A percentile compares a stretch with the other conserved stretches of the same genome.
phyloP scores from a whole-genome alignment of 2,797 vertebrate genomes.

The Takifugu ocellatus region DNA sequence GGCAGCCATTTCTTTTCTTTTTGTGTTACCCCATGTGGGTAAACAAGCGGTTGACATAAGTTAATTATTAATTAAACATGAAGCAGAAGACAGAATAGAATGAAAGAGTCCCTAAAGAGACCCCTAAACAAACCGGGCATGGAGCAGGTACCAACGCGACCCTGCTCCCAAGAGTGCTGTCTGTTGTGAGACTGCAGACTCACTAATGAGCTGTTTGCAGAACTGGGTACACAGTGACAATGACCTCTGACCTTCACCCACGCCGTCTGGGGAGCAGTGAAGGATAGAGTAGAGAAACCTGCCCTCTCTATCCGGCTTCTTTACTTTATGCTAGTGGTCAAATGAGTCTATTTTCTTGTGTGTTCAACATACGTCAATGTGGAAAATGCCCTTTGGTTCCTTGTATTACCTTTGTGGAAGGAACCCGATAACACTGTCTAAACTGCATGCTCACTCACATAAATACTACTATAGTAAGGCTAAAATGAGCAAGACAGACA shows the following conservation, averaged over 20 bases:
- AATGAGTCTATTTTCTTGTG: conserved; percentile 21
- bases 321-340: conserved; percentile 38
- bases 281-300: conserved; percentile 48
- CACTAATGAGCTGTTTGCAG: conserved; percentile 82
- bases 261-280: conserved; percentile 66
- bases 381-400: no score
- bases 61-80: conserved; percentile 83
- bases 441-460: conserved; percentile 52
- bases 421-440: conserved; percentile 7
- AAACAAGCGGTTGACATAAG: conserved; percentile 73
- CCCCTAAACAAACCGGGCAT: conserved; percentile 71
- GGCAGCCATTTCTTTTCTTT: conserved; percentile 30
- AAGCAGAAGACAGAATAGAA: conserved; percentile 53
- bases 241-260: conserved; percentile 74
- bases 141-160: conserved; percentile 65
- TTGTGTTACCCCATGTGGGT: conserved; percentile 58
- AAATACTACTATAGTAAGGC: conserved; percentile 57
- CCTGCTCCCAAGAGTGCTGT: conserved; percentile 67
- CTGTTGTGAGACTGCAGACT: conserved; percentile 66
- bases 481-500: conserved; percentile 51
- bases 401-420: not conserved
- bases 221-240: conserved; percentile 74
- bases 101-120: conserved; percentile 64
- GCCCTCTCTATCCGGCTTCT: conserved; percentile 18
- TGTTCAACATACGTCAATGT: not conserved